Base-by-base conservation (phyloP, 1,140 invertebrate genomes). In the Heliconius hewitsoni region DNA sequence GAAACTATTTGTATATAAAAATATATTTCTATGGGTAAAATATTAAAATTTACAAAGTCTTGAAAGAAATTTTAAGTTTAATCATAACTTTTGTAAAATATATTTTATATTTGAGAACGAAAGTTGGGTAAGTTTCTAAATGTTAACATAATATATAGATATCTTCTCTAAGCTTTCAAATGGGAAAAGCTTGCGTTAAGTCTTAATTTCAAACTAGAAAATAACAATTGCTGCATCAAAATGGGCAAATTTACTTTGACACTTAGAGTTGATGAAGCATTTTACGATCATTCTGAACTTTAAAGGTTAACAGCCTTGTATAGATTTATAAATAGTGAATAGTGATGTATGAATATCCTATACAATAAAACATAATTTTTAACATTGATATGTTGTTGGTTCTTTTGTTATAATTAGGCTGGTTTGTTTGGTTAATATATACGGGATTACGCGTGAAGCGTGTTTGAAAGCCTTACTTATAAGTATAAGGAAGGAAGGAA, bases 291-390 rank as follows among this genome's bases (percentile, higher is more conserved):
- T 73, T 13, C 27, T 74, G 73, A 74, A 74, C 73, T 55, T 57
- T 74, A 57, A 57, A 74, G 73, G 73, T 74, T 74, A 74, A 55
- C 27, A 66, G 60, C 60, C 60, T 66, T 66, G 60, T 30, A 66
- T 66, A 66, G 60, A 66, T 27, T n/a, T 27, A 66, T 66, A 66
- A 1, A 66, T 30, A 66, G 60, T 30, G 16, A 23, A n/a, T 60
- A 23, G n/a, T 60, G n/a, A n/a, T 11, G 9, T 57, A 57, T 23
- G 55, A 55, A 55, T n/a, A 23, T 52, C 5, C 16, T 52, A 18
- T 52, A 9, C n/a, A 13, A 46, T 46, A 30, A 30, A 30, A 30
- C 0, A 13, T 46, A 1, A 46, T 46, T 46, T 16, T 46, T 46
- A 46, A 46, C 1, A 4, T 46, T 0, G 42, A 46, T 46, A 3